Evolutionary conservation across 2,888 invertebrate species (phyloP).

Genomic region (Luperina nickerlii): DNA sequence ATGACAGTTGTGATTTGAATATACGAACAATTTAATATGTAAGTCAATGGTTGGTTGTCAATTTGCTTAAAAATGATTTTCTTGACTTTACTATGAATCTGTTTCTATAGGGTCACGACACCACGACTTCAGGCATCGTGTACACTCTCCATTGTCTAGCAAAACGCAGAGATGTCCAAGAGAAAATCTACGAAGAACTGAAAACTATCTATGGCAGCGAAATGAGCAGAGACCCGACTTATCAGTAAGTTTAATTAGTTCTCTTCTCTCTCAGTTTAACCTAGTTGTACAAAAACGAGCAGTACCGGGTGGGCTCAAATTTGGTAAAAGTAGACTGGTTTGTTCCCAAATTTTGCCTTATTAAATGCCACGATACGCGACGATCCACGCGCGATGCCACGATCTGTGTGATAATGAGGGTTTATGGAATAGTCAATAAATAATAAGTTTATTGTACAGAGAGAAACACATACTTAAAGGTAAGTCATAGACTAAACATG

Average conservation of each 20-base stretch:
- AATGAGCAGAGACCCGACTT: constrained; percentile 78
- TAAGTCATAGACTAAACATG: too few species aligned
- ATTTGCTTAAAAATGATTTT: too few species aligned
- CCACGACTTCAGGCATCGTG: constrained; percentile 90
- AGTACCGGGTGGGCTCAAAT: too few species aligned
- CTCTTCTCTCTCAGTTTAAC: background rate
- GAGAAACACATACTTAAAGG: too few species aligned
- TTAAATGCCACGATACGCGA: too few species aligned
- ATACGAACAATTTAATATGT: too few species aligned
- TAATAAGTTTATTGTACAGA: background rate
- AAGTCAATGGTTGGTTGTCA: too few species aligned
- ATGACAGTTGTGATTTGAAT: background rate
- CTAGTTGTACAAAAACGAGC: background rate
- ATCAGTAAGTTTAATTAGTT: constrained; percentile 73
- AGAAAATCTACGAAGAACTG: constrained; percentile 88
- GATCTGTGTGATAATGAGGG: background rate
- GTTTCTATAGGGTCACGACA: constrained; percentile 88
- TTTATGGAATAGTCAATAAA: background rate
- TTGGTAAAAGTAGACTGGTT: background rate
- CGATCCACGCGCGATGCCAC: too few species aligned
- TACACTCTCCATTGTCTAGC: constrained; percentile 89
- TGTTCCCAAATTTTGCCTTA: background rate
- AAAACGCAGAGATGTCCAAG: constrained; percentile 86
- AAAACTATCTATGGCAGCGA: constrained; percentile 82
- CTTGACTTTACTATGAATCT: background rate